These are phyloP conservation scores for human DNA, from an alignment of 2,113 vertebrate species.

Conservation along the genomic window GRCh38 chr21:45912001-45912500, in stretches of 20 bases:
- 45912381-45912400: neutral
- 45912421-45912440: too few species aligned
- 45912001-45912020: too few species aligned
- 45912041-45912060: neutral
- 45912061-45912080: neutral
- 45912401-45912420: neutral
- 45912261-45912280: neutral
- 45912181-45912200: accelerated
- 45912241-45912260: neutral
- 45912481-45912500: neutral
- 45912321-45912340: too few species aligned
- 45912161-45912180: accelerated
- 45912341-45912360: neutral
- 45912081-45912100: neutral
- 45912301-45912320: neutral
- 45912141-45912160: accelerated
- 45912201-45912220: neutral
- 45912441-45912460: neutral
- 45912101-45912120: accelerated
- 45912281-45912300: neutral
- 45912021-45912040: neutral
- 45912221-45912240: neutral
- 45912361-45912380: neutral
- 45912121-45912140: neutral
- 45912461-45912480: neutral